Evolutionary conservation across 1,140 invertebrate genomes (phyloP).

Genomic region (Nixonia krombeini): DNA sequence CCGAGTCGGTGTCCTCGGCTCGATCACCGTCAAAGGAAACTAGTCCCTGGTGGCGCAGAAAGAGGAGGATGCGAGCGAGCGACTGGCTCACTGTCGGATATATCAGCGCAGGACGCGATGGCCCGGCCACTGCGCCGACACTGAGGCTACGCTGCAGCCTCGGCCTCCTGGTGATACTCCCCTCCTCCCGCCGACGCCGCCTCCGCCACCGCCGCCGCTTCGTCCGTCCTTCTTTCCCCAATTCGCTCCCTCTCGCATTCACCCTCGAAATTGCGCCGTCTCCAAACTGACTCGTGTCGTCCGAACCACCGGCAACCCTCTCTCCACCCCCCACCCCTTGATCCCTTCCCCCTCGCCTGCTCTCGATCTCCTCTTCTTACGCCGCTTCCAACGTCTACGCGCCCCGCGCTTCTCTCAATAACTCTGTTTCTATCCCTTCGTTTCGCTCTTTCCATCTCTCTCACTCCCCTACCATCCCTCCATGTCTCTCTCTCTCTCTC

Average conservation of each 20-base stretch:
- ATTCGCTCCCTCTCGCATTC: constrained; percentile 39
- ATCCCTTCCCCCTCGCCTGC: too few relatives aligned
- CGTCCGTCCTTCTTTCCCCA: constrained; percentile 25
- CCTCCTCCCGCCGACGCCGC: too few relatives aligned
- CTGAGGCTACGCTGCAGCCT: constrained; percentile 71
- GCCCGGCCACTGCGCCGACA: constrained; percentile 72
- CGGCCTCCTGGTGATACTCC: constrained; percentile 66
- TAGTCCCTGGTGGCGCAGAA: too few relatives aligned
- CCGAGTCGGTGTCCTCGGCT: too few relatives aligned
- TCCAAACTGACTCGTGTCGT: constrained; percentile 37
- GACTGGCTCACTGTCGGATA: constrained; percentile 39
- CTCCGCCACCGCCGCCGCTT: constrained; percentile 29
- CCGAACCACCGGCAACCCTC: constrained; percentile 16
- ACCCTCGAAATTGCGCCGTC: constrained; percentile 46
- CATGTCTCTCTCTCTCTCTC: too few relatives aligned
- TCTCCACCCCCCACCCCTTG: constrained; percentile 7
- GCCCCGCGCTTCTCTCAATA: not conserved
- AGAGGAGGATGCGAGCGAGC: constrained; percentile 3
- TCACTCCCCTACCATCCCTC: too few relatives aligned
- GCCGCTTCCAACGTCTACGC: not conserved
- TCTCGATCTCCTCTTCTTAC: not conserved
- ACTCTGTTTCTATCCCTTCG: too few relatives aligned
- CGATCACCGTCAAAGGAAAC: too few relatives aligned
- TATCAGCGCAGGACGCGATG: constrained; percentile 65
- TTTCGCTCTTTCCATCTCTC: too few relatives aligned